Evolutionary conservation across 2,113 vertebrate species (phyloP).

Genomic region (Cyprinus carpio): DNA sequence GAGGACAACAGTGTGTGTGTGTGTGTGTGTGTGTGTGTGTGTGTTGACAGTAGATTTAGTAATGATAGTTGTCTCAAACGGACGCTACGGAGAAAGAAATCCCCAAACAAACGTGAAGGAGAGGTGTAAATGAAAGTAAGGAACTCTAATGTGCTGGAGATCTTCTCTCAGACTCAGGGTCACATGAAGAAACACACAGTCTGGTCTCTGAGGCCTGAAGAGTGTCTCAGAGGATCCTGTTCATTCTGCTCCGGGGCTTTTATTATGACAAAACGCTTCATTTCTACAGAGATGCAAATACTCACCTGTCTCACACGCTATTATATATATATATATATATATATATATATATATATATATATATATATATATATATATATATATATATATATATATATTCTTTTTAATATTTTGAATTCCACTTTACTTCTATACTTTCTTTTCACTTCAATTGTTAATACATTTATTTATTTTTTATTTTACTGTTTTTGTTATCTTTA

Average conservation of each 20-base stretch:
- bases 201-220: neutral
- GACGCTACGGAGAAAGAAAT: slow-evolving; percentile 25
- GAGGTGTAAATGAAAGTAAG: slow-evolving; percentile 53
- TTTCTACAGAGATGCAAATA: neutral
- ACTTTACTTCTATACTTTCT: neutral
- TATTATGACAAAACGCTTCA: neutral
- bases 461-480: too few relatives aligned
- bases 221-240: neutral
- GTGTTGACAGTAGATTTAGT: slow-evolving; percentile 9
- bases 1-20: slow-evolving; percentile 24
- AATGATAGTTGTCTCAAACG: slow-evolving; percentile 24
- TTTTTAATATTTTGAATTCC: neutral
- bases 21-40: slow-evolving; percentile 47
- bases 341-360: too few relatives aligned
- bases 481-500: neutral
- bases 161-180: neutral
- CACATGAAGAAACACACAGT: neutral
- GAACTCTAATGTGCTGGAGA: neutral
- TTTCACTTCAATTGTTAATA: neutral
- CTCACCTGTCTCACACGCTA: neutral
- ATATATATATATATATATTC: too few relatives aligned
- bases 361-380: too few relatives aligned
- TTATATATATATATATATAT: too few relatives aligned
- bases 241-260: neutral
- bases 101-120: slow-evolving; percentile 39